These are phyloP conservation scores for Odontomyia ornata DNA, from an alignment of 2,888 invertebrate genomes.

Conservation along the genomic window DNA sequence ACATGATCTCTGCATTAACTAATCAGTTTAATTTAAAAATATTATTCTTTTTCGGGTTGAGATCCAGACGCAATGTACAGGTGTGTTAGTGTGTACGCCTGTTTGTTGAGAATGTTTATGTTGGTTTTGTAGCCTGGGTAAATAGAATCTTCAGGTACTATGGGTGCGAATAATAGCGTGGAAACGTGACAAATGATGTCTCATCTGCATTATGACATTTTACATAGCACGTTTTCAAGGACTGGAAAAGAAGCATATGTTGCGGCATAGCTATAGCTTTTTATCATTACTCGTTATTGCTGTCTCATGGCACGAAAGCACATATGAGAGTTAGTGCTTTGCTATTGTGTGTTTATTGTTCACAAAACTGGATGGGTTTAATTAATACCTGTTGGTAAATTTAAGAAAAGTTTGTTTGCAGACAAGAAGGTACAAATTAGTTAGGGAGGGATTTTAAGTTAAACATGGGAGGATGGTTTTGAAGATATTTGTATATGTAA, in stretches of 20 bases:
- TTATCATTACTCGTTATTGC: slow-evolving; percentile 4
- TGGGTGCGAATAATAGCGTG: slow-evolving; percentile 15
- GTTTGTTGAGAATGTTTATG: background rate
- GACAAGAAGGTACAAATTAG: too few species aligned
- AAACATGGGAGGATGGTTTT: too few species aligned
- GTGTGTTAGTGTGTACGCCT: background rate
- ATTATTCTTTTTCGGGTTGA: slow-evolving; percentile 21
- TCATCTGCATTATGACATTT: slow-evolving; percentile 32
- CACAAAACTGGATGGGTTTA: background rate
- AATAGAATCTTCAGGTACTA: slow-evolving; percentile 11
- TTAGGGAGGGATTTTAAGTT: too few species aligned
- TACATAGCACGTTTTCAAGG: background rate
- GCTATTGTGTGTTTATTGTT: background rate
- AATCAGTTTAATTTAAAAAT: slow-evolving; percentile 43
- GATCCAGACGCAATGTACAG: background rate
- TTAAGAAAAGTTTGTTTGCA: too few species aligned
- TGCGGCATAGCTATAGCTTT: background rate
- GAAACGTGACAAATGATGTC: slow-evolving; percentile 30
- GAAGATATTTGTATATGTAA: too few species aligned
- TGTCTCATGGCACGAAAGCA: background rate
- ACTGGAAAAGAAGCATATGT: background rate
- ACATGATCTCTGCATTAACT: slow-evolving; percentile 46
- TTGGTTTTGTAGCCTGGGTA: background rate
- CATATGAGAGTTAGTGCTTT: background rate
- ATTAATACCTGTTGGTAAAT: background rate